A percentile compares a stretch with the other conserved stretches of the same genome.
Evolutionary conservation across 2,888 invertebrate genomes (phyloP).

Genomic region (Alcis repandata): DNA sequence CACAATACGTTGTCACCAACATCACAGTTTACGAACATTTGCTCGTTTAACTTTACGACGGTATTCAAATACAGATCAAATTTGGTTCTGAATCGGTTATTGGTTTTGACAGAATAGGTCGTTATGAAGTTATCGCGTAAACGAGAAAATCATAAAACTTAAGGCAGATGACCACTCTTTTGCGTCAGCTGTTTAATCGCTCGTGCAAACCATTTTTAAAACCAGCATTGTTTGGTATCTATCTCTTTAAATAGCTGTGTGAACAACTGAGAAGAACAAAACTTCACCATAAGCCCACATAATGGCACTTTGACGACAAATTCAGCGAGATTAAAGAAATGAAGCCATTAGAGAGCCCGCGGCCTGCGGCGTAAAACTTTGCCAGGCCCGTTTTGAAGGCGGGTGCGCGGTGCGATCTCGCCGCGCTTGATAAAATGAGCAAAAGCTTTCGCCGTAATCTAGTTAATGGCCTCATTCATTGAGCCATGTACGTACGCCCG

Average conservation of each 20-base stretch:
- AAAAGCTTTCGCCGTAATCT: constrained; percentile 51
- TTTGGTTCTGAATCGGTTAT: constrained; percentile 32
- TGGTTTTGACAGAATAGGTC: constrained; percentile 15
- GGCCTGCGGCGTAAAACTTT: constrained; percentile 45
- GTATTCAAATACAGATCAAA: constrained; percentile 22
- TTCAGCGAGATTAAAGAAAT: constrained; percentile 55
- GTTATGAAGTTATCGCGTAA: too few species aligned
- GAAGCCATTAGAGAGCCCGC: constrained; percentile 51
- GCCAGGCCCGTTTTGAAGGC: constrained; percentile 21
- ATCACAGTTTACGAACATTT: constrained; percentile 58
- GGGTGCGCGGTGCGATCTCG: constrained; percentile 27
- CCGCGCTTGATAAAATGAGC: constrained; percentile 47
- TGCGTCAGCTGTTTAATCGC: too few species aligned
- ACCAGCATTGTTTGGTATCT: neutral
- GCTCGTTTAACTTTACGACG: constrained; percentile 55
- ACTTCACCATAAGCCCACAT: constrained; percentile 48
- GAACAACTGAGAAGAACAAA: constrained; percentile 30
- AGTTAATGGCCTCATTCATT: constrained; percentile 52
- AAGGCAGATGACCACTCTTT: neutral
- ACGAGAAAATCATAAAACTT: neutral
- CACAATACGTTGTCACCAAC: constrained; percentile 64
- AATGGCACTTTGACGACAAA: constrained; percentile 53
- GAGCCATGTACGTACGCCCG: constrained; percentile 35
- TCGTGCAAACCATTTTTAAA: neutral
- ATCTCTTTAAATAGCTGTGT: neutral